A percentile compares a stretch with the other conserved stretches of the same genome.
Conservation (phyloP, 1,140 invertebrate species). For the Zelostemma sp. region DNA sequence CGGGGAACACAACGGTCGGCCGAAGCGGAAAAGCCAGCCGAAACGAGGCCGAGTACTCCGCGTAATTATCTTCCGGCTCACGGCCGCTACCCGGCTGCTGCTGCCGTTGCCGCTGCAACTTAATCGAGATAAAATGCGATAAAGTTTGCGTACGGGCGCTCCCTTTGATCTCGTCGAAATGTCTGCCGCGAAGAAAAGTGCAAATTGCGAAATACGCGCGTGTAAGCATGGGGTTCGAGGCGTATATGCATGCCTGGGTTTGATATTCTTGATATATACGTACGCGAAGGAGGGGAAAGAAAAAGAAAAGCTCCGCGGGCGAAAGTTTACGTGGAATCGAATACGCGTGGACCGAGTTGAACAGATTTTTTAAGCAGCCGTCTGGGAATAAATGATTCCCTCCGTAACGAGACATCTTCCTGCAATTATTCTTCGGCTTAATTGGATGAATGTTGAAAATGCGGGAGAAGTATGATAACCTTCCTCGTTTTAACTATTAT, state of each 20-base stretch:
- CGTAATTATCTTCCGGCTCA: slow-evolving; percentile 7
- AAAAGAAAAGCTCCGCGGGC: neutral
- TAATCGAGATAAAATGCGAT: neutral
- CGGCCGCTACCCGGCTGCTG: neutral
- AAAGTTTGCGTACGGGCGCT: neutral
- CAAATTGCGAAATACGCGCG: slow-evolving; percentile 1
- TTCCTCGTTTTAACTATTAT: too few species aligned
- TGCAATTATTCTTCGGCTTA: too few species aligned
- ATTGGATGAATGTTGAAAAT: too few species aligned
- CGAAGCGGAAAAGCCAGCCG: slow-evolving; percentile 1
- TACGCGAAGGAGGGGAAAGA: neutral
- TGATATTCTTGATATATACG: too few species aligned
- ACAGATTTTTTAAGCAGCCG: too few species aligned
- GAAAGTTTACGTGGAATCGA: neutral
- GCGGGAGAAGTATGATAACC: too few species aligned
- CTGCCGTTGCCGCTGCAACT: too few species aligned
- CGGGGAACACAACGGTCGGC: neutral
- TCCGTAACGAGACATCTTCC: too few species aligned
- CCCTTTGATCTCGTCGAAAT: neutral
- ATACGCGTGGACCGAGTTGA: neutral
- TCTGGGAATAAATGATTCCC: too few species aligned
- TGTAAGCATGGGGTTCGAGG: neutral
- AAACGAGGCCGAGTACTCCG: slow-evolving; percentile 6
- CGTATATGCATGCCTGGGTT: too few species aligned
- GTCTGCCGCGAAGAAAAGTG: slow-evolving; percentile 3